Conservation (phyloP, 2,113 vertebrate species). For the Mobula hypostoma region DNA sequence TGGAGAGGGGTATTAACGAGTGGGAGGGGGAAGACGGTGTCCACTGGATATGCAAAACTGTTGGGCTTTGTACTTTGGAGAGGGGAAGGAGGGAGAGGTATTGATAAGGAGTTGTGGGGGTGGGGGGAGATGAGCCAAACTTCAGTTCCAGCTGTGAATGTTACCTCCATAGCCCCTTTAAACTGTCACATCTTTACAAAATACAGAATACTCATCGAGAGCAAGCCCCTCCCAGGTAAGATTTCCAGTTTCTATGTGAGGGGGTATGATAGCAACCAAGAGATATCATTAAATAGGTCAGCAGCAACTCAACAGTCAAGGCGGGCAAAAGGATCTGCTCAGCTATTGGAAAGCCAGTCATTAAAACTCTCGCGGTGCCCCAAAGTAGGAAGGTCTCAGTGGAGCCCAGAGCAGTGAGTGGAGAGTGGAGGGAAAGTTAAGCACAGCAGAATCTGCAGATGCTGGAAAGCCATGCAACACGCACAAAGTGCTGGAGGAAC, state of each 20-base stretch:
- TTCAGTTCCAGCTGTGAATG: neutral
- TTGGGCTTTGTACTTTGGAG: neutral
- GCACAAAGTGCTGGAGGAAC: too few species aligned
- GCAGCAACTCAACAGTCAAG: neutral
- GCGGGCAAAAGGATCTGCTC: neutral
- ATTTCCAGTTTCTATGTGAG: conserved; percentile 13
- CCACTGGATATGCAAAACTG: neutral
- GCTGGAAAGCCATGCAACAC: too few species aligned
- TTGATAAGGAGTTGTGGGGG: too few species aligned
- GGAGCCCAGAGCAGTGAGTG: neutral
- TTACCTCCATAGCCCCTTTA: neutral
- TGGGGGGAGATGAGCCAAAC: neutral
- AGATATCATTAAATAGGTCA: neutral
- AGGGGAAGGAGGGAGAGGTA: neutral
- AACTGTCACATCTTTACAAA: neutral
- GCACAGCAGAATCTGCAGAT: neutral
- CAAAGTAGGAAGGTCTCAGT: neutral
- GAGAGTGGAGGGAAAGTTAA: neutral
- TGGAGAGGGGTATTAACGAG: too few species aligned
- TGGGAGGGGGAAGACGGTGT: too few species aligned
- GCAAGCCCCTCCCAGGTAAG: neutral
- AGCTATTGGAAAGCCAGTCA: conserved; percentile 2
- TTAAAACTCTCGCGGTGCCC: neutral
- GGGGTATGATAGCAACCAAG: neutral
- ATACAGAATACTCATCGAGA: neutral